Evolutionary conservation across 2,888 invertebrate genomes (phyloP).

Genomic region (Anodontia alba): DNA sequence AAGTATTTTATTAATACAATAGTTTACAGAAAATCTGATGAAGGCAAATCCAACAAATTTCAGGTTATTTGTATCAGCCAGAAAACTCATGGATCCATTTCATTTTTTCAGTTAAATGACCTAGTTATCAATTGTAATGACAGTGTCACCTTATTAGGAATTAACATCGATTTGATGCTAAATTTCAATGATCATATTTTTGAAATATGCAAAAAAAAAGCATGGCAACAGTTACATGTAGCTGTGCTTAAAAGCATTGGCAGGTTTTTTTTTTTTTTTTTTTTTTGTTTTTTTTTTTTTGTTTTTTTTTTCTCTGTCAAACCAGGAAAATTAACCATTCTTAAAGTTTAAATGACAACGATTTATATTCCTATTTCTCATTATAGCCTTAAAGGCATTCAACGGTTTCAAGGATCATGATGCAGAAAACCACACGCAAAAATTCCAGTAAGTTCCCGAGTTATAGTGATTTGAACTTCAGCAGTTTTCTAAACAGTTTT

Average conservation of each 20-base stretch:
- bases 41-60: not conserved
- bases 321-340: not conserved
- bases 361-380: too few relatives aligned
- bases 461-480: too few relatives aligned
- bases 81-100: not conserved
- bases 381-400: too few relatives aligned
- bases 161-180: not conserved
- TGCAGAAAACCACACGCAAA: too few relatives aligned
- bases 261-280: too few relatives aligned
- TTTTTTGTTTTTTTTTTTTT: too few relatives aligned
- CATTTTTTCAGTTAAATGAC: not conserved
- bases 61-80: not conserved
- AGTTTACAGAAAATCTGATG: not conserved
- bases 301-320: too few relatives aligned
- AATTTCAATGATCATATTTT: not conserved
- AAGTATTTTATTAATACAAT: not conserved
- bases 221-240: not conserved
- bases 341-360: too few relatives aligned
- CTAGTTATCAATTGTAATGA: not conserved
- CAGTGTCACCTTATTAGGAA: not conserved
- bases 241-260: not conserved
- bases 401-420: too few relatives aligned
- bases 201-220: not conserved
- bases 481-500: too few relatives aligned
- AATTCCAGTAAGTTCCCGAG: too few relatives aligned